These are phyloP conservation scores for Amazona vittata DNA, from an alignment of 2,113 vertebrate species.

Conservation along the genomic window DNA sequence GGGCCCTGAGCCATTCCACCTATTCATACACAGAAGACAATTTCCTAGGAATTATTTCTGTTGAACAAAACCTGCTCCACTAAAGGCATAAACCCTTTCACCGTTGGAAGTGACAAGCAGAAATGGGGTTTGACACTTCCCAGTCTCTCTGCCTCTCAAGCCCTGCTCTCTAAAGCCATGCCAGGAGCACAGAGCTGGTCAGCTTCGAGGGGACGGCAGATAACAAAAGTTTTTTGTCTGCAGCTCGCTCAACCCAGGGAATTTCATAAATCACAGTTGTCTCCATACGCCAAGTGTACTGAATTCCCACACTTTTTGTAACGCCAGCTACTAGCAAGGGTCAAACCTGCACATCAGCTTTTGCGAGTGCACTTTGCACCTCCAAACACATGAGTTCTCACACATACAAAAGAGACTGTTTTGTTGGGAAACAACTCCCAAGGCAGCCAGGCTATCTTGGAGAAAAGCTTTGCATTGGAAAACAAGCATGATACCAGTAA, in stretches of 20 bases:
- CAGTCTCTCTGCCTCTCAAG: neutral
- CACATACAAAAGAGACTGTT: neutral
- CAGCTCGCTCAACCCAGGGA: neutral
- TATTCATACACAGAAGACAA: neutral
- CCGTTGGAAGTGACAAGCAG: neutral
- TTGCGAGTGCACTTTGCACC: neutral
- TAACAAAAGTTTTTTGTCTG: neutral
- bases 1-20: neutral
- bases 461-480: neutral
- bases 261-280: neutral
- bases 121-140: neutral
- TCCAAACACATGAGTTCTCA: neutral
- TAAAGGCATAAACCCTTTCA: neutral
- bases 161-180: neutral
- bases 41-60: neutral
- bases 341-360: neutral
- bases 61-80: neutral
- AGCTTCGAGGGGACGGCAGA: neutral
- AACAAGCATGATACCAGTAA: neutral
- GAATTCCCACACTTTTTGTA: neutral
- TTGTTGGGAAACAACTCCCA: neutral
- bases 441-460: neutral
- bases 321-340: neutral
- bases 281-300: neutral
- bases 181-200: neutral